phyloP scores from a whole-genome alignment of 2,113 vertebrate species.

The Alexandromys fortis region DNA sequence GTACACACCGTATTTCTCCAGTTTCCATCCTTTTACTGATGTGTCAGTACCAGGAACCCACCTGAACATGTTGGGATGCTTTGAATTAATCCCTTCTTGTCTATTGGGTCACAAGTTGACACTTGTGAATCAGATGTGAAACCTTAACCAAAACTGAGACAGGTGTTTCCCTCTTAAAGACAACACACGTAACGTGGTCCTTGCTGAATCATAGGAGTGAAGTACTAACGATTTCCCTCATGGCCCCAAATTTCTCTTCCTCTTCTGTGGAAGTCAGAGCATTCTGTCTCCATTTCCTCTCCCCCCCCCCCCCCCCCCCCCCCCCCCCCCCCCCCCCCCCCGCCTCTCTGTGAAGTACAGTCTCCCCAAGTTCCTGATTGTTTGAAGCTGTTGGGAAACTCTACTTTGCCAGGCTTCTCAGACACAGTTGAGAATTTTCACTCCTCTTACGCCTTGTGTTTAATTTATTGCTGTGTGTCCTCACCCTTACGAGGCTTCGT shows the following conservation, averaged over 20 bases:
- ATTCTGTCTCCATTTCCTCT: background rate
- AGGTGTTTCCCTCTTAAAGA: background rate
- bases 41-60: background rate
- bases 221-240: background rate
- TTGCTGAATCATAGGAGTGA: background rate
- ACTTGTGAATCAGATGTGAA: slow-evolving; percentile 1
- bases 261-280: background rate
- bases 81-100: background rate
- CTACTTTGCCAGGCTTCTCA: background rate
- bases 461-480: background rate
- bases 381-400: background rate
- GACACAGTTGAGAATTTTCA: background rate
- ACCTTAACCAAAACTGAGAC: background rate
- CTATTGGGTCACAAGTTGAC: background rate
- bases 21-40: slow-evolving; percentile 1
- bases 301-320: accelerated
- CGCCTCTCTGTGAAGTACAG: background rate
- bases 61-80: background rate
- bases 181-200: background rate
- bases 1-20: background rate
- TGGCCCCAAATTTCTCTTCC: background rate
- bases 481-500: background rate
- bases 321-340: too few species aligned
- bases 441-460: background rate
- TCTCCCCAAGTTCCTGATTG: background rate